Conservation (phyloP, 2,888 invertebrate species). For the Aethes cnicana region DNA sequence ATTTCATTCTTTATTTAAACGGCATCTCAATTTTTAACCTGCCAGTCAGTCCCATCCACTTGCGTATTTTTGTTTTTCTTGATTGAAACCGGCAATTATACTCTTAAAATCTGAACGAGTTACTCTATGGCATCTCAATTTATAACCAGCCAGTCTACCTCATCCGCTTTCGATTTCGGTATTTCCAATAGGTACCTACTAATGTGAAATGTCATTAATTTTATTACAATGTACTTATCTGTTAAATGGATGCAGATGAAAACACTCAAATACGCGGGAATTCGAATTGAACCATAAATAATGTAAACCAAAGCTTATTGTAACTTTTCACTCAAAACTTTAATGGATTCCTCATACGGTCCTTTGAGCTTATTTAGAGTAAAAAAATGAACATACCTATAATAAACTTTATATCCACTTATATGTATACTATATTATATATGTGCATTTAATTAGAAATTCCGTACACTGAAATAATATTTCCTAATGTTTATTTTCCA, state of each 20-base stretch:
- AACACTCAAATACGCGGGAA: constrained; percentile 9
- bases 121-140: not conserved
- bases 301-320: constrained; percentile 5
- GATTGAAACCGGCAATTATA: not conserved
- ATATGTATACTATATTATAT: too few species aligned
- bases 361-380: too few species aligned
- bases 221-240: constrained; percentile 10
- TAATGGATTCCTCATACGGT: constrained; percentile 2
- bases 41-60: too few species aligned
- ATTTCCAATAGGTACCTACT: constrained; percentile 5
- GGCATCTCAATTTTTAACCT: too few species aligned
- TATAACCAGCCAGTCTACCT: not conserved
- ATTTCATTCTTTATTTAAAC: too few species aligned
- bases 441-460: too few species aligned
- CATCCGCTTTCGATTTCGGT: constrained; percentile 8
- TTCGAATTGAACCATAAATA: constrained; percentile 7
- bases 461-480: too few species aligned
- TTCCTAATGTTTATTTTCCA: too few species aligned
- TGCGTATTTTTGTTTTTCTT: too few species aligned
- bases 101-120: not conserved
- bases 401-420: too few species aligned
- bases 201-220: constrained; percentile 16
- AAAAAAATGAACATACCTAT: too few species aligned
- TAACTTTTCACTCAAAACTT: constrained; percentile 5
- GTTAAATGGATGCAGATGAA: constrained; percentile 6